Evolutionary conservation across 2,113 vertebrate species (phyloP).

Genomic region (Tychaedon coryphoeus): DNA sequence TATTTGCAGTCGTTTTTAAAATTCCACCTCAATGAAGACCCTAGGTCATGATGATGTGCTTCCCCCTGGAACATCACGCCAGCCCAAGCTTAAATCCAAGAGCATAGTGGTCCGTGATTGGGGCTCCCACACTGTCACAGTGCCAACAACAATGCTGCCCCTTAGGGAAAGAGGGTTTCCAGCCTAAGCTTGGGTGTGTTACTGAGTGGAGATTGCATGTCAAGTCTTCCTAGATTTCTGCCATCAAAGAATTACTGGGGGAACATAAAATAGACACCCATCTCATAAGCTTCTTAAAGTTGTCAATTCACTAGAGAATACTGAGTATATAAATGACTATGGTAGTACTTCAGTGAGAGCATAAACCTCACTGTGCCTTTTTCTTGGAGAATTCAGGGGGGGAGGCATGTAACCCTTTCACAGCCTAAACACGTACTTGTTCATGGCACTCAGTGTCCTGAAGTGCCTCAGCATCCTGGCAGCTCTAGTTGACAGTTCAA

Average conservation of each 20-base stretch:
- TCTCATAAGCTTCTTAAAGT: not conserved
- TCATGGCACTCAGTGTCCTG: conserved; percentile 16
- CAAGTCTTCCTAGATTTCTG: not conserved
- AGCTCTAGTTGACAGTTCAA: conserved; percentile 8
- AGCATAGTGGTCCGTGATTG: accelerated
- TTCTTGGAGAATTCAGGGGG: not conserved
- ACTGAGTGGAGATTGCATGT: not conserved
- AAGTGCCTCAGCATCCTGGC: conserved; percentile 12
- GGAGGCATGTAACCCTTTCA: conserved; percentile 2
- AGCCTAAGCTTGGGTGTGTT: not conserved
- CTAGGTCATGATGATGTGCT: not conserved
- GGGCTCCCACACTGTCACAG: not conserved
- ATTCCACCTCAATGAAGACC: not conserved
- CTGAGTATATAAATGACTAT: not conserved
- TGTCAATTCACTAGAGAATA: conserved; percentile 6
- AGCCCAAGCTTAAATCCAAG: not conserved
- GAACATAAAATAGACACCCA: not conserved
- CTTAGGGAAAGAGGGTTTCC: not conserved
- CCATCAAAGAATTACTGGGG: not conserved
- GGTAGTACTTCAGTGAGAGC: conserved; percentile 22
- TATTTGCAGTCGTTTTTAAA: conserved; percentile 13
- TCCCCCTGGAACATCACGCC: not conserved
- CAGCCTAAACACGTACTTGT: not conserved
- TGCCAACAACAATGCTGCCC: not conserved
- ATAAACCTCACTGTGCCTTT: conserved; percentile 11